These are phyloP conservation scores for Helicolenus hilgendorfi DNA, from an alignment of 2,797 vertebrate species.

Conservation along the genomic window DNA sequence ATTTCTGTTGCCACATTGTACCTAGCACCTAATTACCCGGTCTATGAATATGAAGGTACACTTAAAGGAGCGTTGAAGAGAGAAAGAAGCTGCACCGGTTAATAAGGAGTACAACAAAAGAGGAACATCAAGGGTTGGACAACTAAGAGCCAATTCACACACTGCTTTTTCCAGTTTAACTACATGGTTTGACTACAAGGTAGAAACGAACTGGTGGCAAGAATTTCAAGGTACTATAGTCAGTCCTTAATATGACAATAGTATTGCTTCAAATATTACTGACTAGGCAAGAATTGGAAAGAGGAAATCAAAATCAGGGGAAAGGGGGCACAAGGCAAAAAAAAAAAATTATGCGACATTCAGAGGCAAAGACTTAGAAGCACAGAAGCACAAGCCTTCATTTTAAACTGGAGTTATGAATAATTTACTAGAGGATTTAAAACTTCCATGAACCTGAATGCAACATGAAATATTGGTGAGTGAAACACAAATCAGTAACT, in stretches of 20 bases:
- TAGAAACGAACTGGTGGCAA: background rate
- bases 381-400: conserved; percentile 23
- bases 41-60: conserved; percentile 60
- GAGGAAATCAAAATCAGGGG: background rate
- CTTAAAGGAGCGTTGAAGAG: conserved; percentile 64
- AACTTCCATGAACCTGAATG: conserved; percentile 22
- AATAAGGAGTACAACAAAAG: conserved; percentile 25
- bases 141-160: conserved; percentile 1
- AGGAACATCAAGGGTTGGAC: background rate
- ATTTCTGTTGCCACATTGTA: conserved; percentile 25
- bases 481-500: conserved; percentile 26
- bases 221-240: background rate
- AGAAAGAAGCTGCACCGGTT: conserved; percentile 29
- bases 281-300: background rate
- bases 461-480: conserved; percentile 2
- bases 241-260: background rate
- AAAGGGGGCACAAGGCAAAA: background rate
- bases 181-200: background rate
- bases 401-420: conserved; percentile 2
- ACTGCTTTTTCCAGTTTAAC: background rate
- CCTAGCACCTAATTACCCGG: conserved; percentile 44
- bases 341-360: conserved; percentile 30
- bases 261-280: background rate
- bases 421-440: background rate
- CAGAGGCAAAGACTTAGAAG: conserved; percentile 9